Conservation (phyloP, 2,888 invertebrate genomes). For the Polymixis flavicincta region DNA sequence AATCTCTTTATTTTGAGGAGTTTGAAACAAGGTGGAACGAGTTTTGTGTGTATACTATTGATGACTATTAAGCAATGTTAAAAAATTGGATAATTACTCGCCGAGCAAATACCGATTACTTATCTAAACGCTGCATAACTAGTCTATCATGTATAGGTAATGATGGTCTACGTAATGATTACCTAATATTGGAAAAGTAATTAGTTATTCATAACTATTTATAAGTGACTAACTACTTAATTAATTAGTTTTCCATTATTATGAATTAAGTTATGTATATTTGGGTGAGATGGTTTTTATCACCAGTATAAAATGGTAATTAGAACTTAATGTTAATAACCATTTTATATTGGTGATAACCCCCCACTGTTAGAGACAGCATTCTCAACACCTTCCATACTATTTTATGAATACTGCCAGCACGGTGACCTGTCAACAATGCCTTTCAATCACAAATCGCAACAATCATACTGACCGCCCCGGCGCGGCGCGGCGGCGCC, state of each 20-base stretch:
- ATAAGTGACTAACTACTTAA: no score
- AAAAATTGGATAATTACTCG: background rate
- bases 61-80: background rate
- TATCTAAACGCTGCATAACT: background rate
- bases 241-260: background rate
- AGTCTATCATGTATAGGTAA: background rate
- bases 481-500: no score
- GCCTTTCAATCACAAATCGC: background rate
- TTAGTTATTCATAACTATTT: no score
- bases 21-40: slow-evolving; percentile 5
- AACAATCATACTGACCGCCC: background rate
- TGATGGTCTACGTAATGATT: background rate
- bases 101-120: background rate
- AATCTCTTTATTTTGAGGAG: background rate
- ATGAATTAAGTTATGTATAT: background rate
- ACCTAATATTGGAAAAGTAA: background rate
- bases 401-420: background rate
- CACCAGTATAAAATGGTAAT: background rate
- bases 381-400: background rate
- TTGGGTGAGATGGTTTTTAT: background rate
- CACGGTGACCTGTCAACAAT: background rate
- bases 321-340: background rate
- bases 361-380: background rate
- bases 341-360: background rate
- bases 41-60: background rate